Percentiles rank a stretch among this genome's conserved stretches.
Conservation (phyloP, 2,888 invertebrate species). For the Amiota communis region DNA sequence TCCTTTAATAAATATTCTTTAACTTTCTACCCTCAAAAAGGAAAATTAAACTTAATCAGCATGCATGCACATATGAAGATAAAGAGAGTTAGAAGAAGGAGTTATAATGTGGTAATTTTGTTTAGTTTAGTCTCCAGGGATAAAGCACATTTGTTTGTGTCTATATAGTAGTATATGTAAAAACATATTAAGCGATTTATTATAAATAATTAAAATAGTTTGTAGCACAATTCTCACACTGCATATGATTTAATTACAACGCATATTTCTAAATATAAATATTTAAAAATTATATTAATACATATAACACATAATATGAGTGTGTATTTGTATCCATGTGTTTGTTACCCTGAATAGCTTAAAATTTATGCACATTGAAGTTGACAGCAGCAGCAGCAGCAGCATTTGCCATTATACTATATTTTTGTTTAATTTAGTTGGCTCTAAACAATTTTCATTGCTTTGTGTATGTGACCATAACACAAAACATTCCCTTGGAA, state of each 20-base stretch:
- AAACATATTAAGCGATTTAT: slow-evolving; percentile 51
- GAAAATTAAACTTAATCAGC: no score
- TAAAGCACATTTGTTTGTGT: neutral
- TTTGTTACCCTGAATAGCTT: slow-evolving; percentile 41
- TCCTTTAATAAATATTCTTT: neutral
- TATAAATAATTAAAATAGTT: slow-evolving; percentile 54
- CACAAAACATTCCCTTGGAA: neutral
- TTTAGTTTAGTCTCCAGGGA: slow-evolving; percentile 32
- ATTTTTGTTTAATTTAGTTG: slow-evolving; percentile 44
- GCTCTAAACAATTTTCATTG: neutral
- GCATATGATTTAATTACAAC: slow-evolving; percentile 27
- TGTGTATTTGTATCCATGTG: neutral
- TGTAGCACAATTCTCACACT: slow-evolving; percentile 28
- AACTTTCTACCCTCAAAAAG: no score
- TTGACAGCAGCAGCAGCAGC: slow-evolving; percentile 38
- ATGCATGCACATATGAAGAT: no score
- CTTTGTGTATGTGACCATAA: no score
- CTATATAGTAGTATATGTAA: slow-evolving; percentile 30
- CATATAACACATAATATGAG: neutral
- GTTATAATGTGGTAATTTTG: slow-evolving; percentile 25
- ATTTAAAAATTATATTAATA: slow-evolving; percentile 32
- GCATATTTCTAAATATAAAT: slow-evolving; percentile 31
- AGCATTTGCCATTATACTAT: slow-evolving; percentile 26
- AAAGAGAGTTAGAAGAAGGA: neutral
- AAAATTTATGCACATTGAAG: slow-evolving; percentile 38